These are phyloP conservation scores for Mesocricetus auratus DNA, from an alignment of 2,113 vertebrate species.

Conservation along the genomic window DNA sequence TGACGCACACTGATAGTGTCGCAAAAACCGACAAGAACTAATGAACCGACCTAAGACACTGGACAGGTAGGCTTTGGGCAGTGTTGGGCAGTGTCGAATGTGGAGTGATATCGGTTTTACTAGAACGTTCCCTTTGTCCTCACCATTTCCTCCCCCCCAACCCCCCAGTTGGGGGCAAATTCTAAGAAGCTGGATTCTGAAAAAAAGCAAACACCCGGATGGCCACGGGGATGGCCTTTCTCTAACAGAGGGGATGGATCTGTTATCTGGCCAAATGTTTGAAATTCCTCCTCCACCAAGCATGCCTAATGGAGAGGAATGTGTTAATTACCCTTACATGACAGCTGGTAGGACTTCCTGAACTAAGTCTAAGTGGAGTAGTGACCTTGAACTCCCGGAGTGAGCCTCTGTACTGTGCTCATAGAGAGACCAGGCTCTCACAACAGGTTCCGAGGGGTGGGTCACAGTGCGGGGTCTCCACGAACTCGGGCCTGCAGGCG, in stretches of 20 bases:
- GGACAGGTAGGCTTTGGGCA: background rate
- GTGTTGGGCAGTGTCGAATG: background rate
- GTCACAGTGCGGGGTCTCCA: background rate
- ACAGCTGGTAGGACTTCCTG: slow-evolving; percentile 74
- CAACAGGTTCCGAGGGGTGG: background rate
- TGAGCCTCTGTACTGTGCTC: background rate
- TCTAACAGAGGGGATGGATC: slow-evolving; percentile 69
- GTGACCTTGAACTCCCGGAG: slow-evolving; percentile 52
- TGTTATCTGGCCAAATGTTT: slow-evolving; percentile 81
- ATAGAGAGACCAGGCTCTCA: background rate
- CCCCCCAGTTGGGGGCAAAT: slow-evolving; percentile 72
- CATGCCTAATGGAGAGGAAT: slow-evolving; percentile 81
- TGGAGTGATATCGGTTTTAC: background rate
- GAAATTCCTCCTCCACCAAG: slow-evolving; percentile 81
- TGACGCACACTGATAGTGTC: background rate
- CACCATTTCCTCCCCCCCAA: background rate
- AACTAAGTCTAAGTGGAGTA: slow-evolving; percentile 38
- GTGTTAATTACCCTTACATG: slow-evolving; percentile 78
- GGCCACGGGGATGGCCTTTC: slow-evolving; percentile 79
- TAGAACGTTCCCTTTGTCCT: slow-evolving; percentile 65
- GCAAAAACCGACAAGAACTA: background rate
- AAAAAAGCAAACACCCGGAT: slow-evolving; percentile 82
- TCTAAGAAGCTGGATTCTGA: slow-evolving; percentile 74
- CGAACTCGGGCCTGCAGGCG: background rate
- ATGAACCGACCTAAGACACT: background rate